Conservation (phyloP, 2,113 vertebrate genomes). For the Abramis brama region DNA sequence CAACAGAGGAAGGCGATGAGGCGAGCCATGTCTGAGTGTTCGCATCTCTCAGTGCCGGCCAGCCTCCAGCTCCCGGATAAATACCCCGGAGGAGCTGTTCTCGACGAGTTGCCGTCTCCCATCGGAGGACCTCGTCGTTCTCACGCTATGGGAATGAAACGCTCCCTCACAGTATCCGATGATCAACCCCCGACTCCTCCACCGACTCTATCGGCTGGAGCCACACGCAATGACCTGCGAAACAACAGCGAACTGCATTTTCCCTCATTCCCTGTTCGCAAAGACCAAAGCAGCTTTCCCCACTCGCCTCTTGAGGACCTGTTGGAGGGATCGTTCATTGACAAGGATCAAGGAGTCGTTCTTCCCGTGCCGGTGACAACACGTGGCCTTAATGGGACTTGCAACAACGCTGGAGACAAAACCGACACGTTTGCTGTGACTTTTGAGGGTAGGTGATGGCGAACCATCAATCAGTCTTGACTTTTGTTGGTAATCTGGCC, state of each 20-base stretch:
- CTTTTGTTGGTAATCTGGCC: too few species aligned
- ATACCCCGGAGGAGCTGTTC: conserved; percentile 78
- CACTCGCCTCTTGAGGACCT: conserved; percentile 76
- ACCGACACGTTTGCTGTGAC: conserved; percentile 58
- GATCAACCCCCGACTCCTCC: conserved; percentile 76
- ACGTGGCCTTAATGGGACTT: conserved; percentile 42
- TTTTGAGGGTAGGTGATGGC: conserved; percentile 73
- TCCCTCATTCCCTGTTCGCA: conserved; percentile 60
- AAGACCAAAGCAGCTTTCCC: conserved; percentile 60
- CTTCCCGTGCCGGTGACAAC: conserved; percentile 68
- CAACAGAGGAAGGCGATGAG: conserved; percentile 89
- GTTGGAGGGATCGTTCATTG: conserved; percentile 65
- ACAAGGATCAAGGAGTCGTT: conserved; percentile 66
- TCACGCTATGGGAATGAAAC: conserved; percentile 76
- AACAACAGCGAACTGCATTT: conserved; percentile 64
- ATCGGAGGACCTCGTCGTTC: conserved; percentile 69
- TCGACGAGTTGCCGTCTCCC: conserved; percentile 71
- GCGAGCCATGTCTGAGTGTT: conserved; percentile 93
- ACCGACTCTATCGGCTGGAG: conserved; percentile 66
- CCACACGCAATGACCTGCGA: conserved; percentile 66
- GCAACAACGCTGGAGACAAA: conserved; percentile 25
- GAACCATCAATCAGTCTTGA: neutral
- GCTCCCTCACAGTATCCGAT: conserved; percentile 86
- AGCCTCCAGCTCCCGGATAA: conserved; percentile 86
- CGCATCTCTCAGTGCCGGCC: conserved; percentile 89